Conservation (phyloP, 2,888 invertebrate species). For the Reticulitermes lucifugus region DNA sequence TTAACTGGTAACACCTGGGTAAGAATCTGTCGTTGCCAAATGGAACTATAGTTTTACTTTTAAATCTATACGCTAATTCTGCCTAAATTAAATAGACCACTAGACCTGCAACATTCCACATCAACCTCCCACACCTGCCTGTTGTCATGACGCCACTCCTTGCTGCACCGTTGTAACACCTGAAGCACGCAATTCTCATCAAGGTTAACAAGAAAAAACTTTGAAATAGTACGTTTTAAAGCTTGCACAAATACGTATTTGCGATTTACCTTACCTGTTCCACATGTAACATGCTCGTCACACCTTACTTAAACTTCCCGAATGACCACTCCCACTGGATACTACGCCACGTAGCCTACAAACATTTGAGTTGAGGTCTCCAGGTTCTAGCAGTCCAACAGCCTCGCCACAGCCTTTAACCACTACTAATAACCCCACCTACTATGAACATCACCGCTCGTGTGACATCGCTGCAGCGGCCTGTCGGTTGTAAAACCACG, state of each 20-base stretch:
- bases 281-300: not conserved
- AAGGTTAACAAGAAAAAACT: not conserved
- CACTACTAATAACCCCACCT: not conserved
- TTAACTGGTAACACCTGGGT: no score
- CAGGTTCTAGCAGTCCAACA: not conserved
- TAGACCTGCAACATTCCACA: no score
- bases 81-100: no score
- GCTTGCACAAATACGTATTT: not conserved
- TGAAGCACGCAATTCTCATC: not conserved
- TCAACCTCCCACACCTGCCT: not conserved
- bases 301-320: not conserved
- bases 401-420: not conserved
- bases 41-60: no score
- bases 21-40: no score
- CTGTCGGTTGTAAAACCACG: not conserved
- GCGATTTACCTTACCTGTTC: not conserved
- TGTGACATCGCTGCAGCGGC: not conserved
- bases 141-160: not conserved
- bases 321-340: conserved; percentile 7
- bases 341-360: conserved; percentile 7
- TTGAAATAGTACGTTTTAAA: not conserved
- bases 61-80: no score
- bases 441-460: not conserved
- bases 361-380: not conserved
- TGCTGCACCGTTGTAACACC: not conserved